Conservation (phyloP, 1,140 invertebrate species). For the Drosophila fuyamai region DNA sequence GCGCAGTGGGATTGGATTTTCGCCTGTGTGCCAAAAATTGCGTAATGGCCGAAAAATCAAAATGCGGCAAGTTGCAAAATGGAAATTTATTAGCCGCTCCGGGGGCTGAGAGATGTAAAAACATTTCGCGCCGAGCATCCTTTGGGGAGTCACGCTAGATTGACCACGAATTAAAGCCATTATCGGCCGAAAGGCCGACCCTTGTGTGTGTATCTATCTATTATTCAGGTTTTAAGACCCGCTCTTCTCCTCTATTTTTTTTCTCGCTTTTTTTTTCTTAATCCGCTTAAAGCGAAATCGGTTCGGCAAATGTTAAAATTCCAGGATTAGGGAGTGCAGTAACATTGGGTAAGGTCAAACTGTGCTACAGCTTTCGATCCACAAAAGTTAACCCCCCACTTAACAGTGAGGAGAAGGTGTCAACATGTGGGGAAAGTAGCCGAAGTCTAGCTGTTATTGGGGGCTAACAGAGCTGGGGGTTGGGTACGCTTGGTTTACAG, state of each 20-base stretch:
- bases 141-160: slow-evolving; percentile 40
- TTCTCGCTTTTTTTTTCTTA: slow-evolving; percentile 16
- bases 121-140: slow-evolving; percentile 33
- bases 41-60: slow-evolving; percentile 28
- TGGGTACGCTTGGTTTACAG: neutral
- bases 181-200: slow-evolving; percentile 23
- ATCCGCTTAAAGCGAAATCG: slow-evolving; percentile 40
- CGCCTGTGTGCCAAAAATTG: slow-evolving; percentile 35
- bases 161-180: slow-evolving; percentile 44
- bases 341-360: slow-evolving; percentile 50
- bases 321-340: slow-evolving; percentile 41
- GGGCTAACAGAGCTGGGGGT: neutral
- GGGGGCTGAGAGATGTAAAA: slow-evolving; percentile 29
- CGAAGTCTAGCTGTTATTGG: slow-evolving; percentile 7
- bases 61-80: slow-evolving; percentile 26
- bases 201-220: slow-evolving; percentile 38
- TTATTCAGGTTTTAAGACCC: slow-evolving; percentile 32
- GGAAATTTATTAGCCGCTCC: slow-evolving; percentile 34
- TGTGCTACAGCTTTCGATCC: slow-evolving; percentile 34
- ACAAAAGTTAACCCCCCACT: neutral
- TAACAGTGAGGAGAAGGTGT: neutral
- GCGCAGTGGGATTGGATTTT: slow-evolving; percentile 22
- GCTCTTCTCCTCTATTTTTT: neutral
- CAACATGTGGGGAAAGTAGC: neutral
- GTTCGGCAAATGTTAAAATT: slow-evolving; percentile 43